These are phyloP conservation scores for Philopedon plagiatum DNA, from an alignment of 2,888 invertebrate species.

Conservation along the genomic window DNA sequence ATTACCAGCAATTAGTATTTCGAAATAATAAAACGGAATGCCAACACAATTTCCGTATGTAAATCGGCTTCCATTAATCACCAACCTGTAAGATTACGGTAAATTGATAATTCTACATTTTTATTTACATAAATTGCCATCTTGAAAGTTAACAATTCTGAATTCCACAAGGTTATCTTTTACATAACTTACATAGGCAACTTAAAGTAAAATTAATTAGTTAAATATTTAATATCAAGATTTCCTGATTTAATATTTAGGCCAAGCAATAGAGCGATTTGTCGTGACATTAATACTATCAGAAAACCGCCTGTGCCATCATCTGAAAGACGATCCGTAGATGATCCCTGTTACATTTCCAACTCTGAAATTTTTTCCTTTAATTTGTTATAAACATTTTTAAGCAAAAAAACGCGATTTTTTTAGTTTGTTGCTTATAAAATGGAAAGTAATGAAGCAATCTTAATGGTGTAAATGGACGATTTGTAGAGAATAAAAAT, in stretches of 20 bases:
- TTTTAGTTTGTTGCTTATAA: too few relatives aligned
- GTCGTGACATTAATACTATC: too few relatives aligned
- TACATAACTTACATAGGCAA: conserved; percentile 24
- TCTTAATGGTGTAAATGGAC: too few relatives aligned
- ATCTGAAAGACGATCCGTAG: too few relatives aligned
- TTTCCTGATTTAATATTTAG: conserved; percentile 23
- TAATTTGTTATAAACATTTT: too few relatives aligned
- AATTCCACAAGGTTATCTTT: conserved; percentile 30
- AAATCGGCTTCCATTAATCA: conserved; percentile 31
- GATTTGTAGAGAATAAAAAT: too few relatives aligned
- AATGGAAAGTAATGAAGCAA: too few relatives aligned
- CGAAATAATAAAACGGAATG: conserved; percentile 14
- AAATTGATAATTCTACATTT: conserved; percentile 33
- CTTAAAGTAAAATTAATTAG: conserved; percentile 26
- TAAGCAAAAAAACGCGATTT: too few relatives aligned
- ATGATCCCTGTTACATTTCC: too few relatives aligned
- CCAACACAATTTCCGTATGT: conserved; percentile 25
- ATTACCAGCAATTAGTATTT: not conserved
- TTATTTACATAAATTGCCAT: conserved; percentile 36
- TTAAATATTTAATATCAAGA: conserved; percentile 26
- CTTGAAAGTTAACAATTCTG: conserved; percentile 23
- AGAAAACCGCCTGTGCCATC: too few relatives aligned
- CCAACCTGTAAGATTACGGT: conserved; percentile 30
- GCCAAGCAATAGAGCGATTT: too few relatives aligned
- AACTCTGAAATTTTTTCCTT: too few relatives aligned